A percentile compares a stretch with the other conserved stretches of the same genome.
These are phyloP conservation scores for Papilio xuthus DNA, from an alignment of 1,140 invertebrate genomes.

Conservation along the genomic window DNA sequence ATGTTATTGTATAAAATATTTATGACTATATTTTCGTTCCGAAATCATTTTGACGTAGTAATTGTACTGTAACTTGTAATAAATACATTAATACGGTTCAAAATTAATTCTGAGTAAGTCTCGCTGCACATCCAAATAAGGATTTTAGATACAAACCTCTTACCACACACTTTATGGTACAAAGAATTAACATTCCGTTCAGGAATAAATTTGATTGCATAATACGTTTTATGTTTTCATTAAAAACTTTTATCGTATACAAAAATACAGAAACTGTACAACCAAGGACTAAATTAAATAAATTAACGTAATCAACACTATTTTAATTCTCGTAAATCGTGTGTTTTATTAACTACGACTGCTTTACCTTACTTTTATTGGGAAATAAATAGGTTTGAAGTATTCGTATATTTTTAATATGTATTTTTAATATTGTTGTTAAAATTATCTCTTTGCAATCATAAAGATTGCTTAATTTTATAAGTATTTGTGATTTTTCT, in stretches of 20 bases:
- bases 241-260: too few relatives aligned
- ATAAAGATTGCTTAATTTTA: too few relatives aligned
- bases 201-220: conserved; percentile 2
- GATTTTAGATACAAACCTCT: too few relatives aligned
- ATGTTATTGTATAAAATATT: too few relatives aligned
- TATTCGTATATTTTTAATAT: too few relatives aligned
- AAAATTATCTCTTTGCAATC: too few relatives aligned
- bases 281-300: background rate
- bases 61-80: background rate
- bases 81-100: background rate
- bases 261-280: background rate
- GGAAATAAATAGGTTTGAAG: too few relatives aligned
- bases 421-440: too few relatives aligned
- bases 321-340: background rate
- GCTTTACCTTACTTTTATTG: background rate
- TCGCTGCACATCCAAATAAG: background rate
- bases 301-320: background rate
- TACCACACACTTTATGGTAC: too few relatives aligned
- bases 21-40: background rate
- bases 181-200: background rate
- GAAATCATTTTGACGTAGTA: background rate
- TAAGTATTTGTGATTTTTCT: too few relatives aligned
- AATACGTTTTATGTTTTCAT: conserved; percentile 17
- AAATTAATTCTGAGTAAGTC: background rate
- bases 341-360: background rate